A percentile compares a stretch with the other conserved stretches of the same genome.
phyloP scores from a whole-genome alignment of 2,113 vertebrate genomes.

The Himantopus leucocephalus region DNA sequence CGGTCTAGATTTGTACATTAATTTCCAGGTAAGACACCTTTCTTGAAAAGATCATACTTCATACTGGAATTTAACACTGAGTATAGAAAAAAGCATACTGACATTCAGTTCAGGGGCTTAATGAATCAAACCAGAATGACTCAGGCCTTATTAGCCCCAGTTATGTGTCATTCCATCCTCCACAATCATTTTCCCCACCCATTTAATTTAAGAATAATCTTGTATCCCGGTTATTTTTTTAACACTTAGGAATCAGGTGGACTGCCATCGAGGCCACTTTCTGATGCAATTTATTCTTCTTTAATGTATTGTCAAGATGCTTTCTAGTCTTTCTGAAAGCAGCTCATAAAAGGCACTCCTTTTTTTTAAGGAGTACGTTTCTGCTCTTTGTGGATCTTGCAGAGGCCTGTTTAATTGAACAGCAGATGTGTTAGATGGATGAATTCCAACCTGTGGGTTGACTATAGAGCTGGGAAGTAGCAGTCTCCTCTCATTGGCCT shows the following conservation, averaged over 20 bases:
- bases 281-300: not conserved
- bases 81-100: not conserved
- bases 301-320: not conserved
- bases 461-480: not conserved
- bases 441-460: not conserved
- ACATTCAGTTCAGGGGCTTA: not conserved
- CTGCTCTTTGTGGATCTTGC: conserved; percentile 37
- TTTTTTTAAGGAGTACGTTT: not conserved
- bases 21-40: not conserved
- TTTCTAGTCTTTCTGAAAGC: not conserved
- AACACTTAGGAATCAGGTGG: not conserved
- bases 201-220: conserved; percentile 23
- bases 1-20: not conserved
- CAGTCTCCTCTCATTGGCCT: not conserved
- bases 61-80: not conserved
- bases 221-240: not conserved
- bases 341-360: not conserved
- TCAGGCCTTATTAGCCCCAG: not conserved
- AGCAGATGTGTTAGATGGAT: not conserved
- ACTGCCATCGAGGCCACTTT: not conserved
- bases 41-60: not conserved
- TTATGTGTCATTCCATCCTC: not conserved
- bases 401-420: conserved; percentile 4
- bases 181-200: not conserved
- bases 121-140: conserved; percentile 20